These are phyloP conservation scores for Synanthedon tipuliformis DNA, from an alignment of 2,888 invertebrate genomes.

Conservation along the genomic window DNA sequence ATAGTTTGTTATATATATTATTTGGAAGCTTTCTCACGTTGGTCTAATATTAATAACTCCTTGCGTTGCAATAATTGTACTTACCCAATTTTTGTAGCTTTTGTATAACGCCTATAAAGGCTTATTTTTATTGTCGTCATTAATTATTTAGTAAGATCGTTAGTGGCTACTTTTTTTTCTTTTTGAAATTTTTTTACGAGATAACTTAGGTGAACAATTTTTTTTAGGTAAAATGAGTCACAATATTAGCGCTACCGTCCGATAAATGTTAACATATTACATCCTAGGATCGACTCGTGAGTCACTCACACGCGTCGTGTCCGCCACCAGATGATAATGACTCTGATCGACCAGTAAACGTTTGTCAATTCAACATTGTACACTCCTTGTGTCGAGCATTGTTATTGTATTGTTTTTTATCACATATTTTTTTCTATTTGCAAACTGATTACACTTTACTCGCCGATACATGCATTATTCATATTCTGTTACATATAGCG, in stretches of 20 bases:
- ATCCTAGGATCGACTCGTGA: constrained; percentile 50
- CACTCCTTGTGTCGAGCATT: constrained; percentile 21
- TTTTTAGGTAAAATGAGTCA: constrained; percentile 30
- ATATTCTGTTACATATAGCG: constrained; percentile 14
- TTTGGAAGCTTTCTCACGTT: too few relatives aligned
- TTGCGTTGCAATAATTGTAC: too few relatives aligned
- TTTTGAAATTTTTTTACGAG: too few relatives aligned
- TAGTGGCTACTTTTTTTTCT: too few relatives aligned
- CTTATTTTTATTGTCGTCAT: too few relatives aligned
- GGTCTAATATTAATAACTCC: too few relatives aligned
- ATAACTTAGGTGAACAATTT: too few relatives aligned
- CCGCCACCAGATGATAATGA: constrained; percentile 46
- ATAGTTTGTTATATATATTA: too few relatives aligned
- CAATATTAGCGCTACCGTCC: constrained; percentile 29
- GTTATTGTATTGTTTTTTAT: constrained; percentile 11
- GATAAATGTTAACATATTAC: constrained; percentile 50
- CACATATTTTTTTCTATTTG: background rate
- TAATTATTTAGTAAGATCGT: too few relatives aligned
- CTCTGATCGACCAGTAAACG: constrained; percentile 39
- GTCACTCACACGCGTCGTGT: constrained; percentile 42
- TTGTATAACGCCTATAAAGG: too few relatives aligned
- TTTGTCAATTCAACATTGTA: constrained; percentile 24
- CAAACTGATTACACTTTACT: background rate
- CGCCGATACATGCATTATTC: constrained; percentile 15
- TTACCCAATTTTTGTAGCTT: too few relatives aligned